Base-by-base conservation (phyloP, 2,888 invertebrate species). In the Melinopterus prodromus region DNA sequence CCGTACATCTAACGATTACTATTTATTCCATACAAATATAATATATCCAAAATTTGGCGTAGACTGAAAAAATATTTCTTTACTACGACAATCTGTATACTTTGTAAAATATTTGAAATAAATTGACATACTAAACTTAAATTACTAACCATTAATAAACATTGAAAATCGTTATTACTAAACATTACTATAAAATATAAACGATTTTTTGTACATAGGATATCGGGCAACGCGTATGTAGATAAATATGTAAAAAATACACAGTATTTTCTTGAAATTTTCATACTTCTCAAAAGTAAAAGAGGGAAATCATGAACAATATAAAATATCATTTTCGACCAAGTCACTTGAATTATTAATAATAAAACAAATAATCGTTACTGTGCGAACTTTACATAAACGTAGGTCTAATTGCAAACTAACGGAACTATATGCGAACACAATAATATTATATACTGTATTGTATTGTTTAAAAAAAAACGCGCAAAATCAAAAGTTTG, bases 231-330 rank as follows among this genome's bases (percentile, higher is more conserved):
- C 26, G 16, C 71, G 71, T 26, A 71, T 71, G 71, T 71, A 26
- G 16, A 71, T 71, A 71, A 71, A 71, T 71, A 71, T 71, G 16
- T 71, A 26, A 16, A 71, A 71, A 71, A 71, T 12, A 71, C 14
- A 26, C 71, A 71, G 71, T 71, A 71, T 71, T 71, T 71, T 71
- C 71, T 71, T 71, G 71, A 71, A 71, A 71, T 16, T 16, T 16
- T 71, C 71, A 71, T 71, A 71, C 71, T 71, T 71, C 26, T 71
- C 14, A 71, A 53, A 53, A 53, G 53, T 53, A 12, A 53, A 53
- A 53, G 53, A 53, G 53, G 53, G 12, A 53, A 53, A 53, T 53
- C 53, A 53, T 53, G 53, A 53, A 53, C 53, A 53, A 53, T 53
- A 53, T 53, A 53, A 71, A 71, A 16, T 16, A 71, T 71, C 71